These are phyloP conservation scores for Hylaeus anthracinus DNA, from an alignment of 1,140 invertebrate species.

Conservation along the genomic window DNA sequence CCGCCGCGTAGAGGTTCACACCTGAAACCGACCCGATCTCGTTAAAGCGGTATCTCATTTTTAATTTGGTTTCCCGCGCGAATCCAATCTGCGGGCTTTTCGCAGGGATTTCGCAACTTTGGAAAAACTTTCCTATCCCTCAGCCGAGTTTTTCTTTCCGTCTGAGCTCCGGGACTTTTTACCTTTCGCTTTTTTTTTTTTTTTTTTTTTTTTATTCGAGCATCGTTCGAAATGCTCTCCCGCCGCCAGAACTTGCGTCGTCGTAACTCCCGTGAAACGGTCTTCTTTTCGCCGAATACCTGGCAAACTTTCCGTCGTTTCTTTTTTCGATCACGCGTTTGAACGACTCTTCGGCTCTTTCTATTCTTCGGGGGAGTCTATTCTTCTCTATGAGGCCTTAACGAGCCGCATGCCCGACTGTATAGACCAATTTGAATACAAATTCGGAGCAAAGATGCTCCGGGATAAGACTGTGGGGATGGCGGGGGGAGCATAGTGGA, in stretches of 20 bases:
- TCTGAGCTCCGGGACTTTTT: background rate
- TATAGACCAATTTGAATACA: too few relatives aligned
- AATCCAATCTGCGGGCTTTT: background rate
- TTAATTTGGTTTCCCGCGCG: conserved; percentile 1
- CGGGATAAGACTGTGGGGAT: too few relatives aligned
- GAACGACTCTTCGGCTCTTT: too few relatives aligned
- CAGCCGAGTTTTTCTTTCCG: too few relatives aligned
- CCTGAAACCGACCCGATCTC: background rate
- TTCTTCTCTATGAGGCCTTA: too few relatives aligned
- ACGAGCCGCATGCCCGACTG: too few relatives aligned
- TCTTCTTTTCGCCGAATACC: background rate
- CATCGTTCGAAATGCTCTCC: background rate
- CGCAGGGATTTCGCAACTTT: background rate
- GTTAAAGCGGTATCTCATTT: background rate
- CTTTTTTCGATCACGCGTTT: background rate
- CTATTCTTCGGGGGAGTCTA: too few relatives aligned
- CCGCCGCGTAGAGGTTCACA: too few relatives aligned
- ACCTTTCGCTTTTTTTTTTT: background rate
- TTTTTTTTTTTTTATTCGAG: background rate
- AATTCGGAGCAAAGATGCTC: too few relatives aligned
- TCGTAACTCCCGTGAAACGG: background rate
- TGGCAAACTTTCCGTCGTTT: background rate
- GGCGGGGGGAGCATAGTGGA: too few relatives aligned
- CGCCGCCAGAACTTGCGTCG: background rate
- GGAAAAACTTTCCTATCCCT: background rate